These are phyloP conservation scores for Philypnodon macrostomus DNA, from an alignment of 2,797 vertebrate species.

Conservation along the genomic window DNA sequence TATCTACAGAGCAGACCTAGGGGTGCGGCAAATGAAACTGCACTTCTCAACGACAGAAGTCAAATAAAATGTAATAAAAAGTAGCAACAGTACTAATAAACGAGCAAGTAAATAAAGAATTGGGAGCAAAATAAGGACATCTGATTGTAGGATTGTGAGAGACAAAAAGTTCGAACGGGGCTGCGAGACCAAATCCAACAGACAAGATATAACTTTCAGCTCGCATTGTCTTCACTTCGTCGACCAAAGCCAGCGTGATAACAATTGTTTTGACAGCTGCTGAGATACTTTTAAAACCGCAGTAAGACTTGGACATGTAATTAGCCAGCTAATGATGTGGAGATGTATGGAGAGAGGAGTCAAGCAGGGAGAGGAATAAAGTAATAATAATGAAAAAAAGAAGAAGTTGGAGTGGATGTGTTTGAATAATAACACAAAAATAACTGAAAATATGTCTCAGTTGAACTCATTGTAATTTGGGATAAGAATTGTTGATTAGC, in stretches of 20 bases:
- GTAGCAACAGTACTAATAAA: conserved; percentile 9
- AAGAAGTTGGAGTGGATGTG: no score
- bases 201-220: background rate
- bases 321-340: conserved; percentile 21
- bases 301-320: conserved; percentile 27
- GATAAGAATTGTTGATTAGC: no score
- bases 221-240: conserved; percentile 9
- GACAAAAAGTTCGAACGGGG: background rate
- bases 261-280: conserved; percentile 35
- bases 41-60: background rate
- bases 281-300: conserved; percentile 32
- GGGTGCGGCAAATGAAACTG: background rate
- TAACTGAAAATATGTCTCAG: no score
- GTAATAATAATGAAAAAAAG: no score
- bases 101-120: conserved; percentile 6
- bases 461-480: no score
- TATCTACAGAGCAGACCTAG: conserved; percentile 3
- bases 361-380: background rate
- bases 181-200: conserved; percentile 41
- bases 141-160: conserved; percentile 1
- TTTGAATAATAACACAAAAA: no score
- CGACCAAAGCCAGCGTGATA: conserved; percentile 31
- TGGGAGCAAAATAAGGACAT: conserved; percentile 1
- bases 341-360: background rate
- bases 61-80: background rate